phyloP scores from a whole-genome alignment of 2,797 vertebrate species.

The Dicrostonyx torquatus region DNA sequence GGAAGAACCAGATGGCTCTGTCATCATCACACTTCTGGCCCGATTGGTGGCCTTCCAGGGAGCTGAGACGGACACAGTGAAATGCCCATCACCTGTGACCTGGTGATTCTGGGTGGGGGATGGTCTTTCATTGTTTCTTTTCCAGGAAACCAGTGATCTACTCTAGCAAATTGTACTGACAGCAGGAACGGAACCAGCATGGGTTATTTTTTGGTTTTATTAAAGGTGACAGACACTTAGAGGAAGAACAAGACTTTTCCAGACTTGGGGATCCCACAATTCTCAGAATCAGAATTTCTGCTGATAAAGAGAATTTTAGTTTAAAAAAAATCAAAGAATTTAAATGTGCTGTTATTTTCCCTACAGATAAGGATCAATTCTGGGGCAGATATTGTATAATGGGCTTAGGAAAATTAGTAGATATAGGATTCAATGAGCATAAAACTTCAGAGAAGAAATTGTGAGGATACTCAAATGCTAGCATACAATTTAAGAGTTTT shows the following conservation, averaged over 20 bases:
- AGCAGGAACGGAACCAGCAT: background rate
- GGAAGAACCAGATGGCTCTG: background rate
- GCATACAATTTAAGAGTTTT: slow-evolving; percentile 19
- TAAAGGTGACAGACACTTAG: slow-evolving; percentile 4
- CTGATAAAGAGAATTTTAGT: background rate
- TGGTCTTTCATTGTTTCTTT: background rate
- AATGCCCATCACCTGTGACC: background rate
- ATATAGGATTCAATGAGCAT: background rate
- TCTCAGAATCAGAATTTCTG: slow-evolving; percentile 34
- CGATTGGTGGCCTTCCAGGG: background rate
- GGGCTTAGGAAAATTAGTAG: background rate
- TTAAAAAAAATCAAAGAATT: slow-evolving; percentile 1
- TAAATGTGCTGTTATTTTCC: background rate
- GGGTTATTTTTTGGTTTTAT: background rate
- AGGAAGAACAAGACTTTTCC: background rate
- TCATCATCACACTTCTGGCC: background rate
- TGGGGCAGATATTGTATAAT: background rate
- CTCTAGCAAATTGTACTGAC: background rate
- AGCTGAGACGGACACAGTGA: background rate
- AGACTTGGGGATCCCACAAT: background rate
- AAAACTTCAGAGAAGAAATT: slow-evolving; percentile 28
- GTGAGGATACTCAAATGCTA: background rate
- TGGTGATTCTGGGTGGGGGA: background rate
- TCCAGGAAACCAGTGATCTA: background rate
- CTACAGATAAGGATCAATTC: background rate